These are phyloP conservation scores for Drosophila monieri DNA, from an alignment of 2,888 invertebrate genomes.

Conservation along the genomic window DNA sequence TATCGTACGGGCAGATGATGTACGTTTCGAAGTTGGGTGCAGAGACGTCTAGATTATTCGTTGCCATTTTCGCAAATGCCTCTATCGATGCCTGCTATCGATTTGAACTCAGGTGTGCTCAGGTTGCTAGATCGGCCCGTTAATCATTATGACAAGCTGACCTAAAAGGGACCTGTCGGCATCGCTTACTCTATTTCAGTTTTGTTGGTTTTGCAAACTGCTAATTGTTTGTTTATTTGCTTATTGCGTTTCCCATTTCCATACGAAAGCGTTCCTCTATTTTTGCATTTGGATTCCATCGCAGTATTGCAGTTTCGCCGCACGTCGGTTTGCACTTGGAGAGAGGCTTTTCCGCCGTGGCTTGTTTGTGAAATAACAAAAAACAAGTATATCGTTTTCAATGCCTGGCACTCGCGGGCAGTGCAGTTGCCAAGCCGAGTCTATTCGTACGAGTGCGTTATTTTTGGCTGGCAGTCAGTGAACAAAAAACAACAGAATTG, in stretches of 20 bases:
- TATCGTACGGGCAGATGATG: constrained; percentile 86
- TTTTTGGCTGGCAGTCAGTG: constrained; percentile 17
- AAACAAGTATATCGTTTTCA: background rate
- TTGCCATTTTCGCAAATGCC: no score
- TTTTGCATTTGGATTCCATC: constrained; percentile 7
- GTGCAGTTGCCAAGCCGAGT: constrained; percentile 31
- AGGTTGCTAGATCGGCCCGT: constrained; percentile 52
- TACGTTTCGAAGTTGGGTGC: background rate
- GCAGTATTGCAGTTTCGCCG: constrained; percentile 14
- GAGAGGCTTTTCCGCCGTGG: constrained; percentile 19
- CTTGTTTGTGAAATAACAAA: constrained; percentile 34
- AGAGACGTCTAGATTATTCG: no score
- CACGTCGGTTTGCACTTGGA: constrained; percentile 11
- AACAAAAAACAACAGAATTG: constrained; percentile 28
- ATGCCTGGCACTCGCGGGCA: constrained; percentile 1
- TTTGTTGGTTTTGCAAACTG: constrained; percentile 32
- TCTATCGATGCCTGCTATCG: background rate
- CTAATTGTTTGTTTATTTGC: constrained; percentile 74
- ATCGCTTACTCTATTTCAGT: constrained; percentile 16
- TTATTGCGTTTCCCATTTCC: constrained; percentile 55
- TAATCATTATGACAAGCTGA: constrained; percentile 77
- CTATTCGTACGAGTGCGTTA: constrained; percentile 16
- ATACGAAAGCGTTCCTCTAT: constrained; percentile 8
- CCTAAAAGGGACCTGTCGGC: constrained; percentile 46
- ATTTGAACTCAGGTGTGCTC: constrained; percentile 22